Base-by-base conservation (phyloP, 2,797 vertebrate species). In the Centroberyx gerrardi region DNA sequence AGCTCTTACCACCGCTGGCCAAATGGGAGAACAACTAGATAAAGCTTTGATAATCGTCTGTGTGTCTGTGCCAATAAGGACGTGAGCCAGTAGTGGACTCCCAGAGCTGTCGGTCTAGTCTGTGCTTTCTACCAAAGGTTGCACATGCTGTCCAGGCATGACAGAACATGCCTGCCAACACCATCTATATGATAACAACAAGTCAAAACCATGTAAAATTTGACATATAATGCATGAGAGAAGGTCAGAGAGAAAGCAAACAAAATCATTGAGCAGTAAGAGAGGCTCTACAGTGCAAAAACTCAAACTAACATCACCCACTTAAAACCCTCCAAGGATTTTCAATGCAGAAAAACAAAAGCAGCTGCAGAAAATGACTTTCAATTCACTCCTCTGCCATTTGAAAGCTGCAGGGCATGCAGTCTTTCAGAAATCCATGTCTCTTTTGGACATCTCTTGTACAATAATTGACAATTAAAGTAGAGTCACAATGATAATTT, bases 381-480 rank as follows among this genome's bases (percentile, higher is more conserved):
- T 51, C 15, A 52, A 14, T 14, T 40, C 53, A 38, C 40, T 42
- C 31, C 52, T 67, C 62, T 46, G 58, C 68, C 63, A 68, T 68
- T 29, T 52, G 36, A 48, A 69, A 60, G 59, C 60, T 28, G 66
- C 70, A 65, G 28, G 46, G 60, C 46, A 64, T n/a, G 6, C 44
- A 64, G 31, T 44, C 44, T 66, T 61, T 53, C 36, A 13, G n/a
- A 48, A 74, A 53, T 46, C 49, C 46, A 12, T 48, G 52, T 70
- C 75, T 46, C 56, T 55, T 59, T 65, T 28, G 67, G 59, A 73
- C 67, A 72, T 80, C 77, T 85, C 55, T 72, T 61, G 80, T 71
- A 15, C 38, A 59, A 31, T 76, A 81, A 83, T 78, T 66, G 74
- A 68, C 76, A 78, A 86, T 82, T 82, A 85, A 72, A 78, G 63